These are phyloP conservation scores for Paradoxurus hermaphroditus DNA, from an alignment of 2,113 vertebrate species.

Conservation along the genomic window DNA sequence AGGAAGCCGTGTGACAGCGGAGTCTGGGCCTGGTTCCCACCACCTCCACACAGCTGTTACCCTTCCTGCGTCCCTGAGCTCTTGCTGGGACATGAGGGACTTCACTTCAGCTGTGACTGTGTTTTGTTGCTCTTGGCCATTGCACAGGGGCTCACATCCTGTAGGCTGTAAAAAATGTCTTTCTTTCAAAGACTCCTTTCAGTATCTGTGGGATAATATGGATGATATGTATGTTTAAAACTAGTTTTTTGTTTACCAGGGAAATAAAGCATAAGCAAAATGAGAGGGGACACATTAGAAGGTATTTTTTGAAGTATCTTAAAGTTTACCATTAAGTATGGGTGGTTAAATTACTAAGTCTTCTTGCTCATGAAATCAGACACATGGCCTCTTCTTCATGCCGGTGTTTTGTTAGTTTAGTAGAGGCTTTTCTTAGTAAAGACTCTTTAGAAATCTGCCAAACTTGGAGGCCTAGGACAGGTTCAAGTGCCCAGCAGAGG, in stretches of 20 bases:
- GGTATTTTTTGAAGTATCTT: background rate
- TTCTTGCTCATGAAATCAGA: background rate
- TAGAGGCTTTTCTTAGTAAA: background rate
- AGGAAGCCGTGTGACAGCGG: background rate
- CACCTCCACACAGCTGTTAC: background rate
- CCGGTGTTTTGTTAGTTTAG: background rate
- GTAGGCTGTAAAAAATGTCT: background rate
- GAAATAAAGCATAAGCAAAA: background rate
- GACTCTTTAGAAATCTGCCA: background rate
- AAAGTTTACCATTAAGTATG: background rate
- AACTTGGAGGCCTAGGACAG: background rate
- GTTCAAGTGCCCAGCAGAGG: too few species aligned
- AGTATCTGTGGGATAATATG: background rate
- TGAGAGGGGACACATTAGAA: background rate
- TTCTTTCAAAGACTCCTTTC: background rate
- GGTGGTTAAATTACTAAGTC: background rate
- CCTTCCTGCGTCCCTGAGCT: background rate
- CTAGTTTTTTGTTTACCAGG: background rate
- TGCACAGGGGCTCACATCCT: conserved; percentile 52
- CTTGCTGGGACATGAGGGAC: background rate
- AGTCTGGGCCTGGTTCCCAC: conserved; percentile 14
- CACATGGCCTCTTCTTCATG: fast-evolving
- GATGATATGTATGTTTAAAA: background rate
- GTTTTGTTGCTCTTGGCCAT: conserved; percentile 67
- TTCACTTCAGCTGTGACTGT: conserved; percentile 29